Conservation (phyloP, 1,140 invertebrate genomes). For the Ruditapes philippinarum region DNA sequence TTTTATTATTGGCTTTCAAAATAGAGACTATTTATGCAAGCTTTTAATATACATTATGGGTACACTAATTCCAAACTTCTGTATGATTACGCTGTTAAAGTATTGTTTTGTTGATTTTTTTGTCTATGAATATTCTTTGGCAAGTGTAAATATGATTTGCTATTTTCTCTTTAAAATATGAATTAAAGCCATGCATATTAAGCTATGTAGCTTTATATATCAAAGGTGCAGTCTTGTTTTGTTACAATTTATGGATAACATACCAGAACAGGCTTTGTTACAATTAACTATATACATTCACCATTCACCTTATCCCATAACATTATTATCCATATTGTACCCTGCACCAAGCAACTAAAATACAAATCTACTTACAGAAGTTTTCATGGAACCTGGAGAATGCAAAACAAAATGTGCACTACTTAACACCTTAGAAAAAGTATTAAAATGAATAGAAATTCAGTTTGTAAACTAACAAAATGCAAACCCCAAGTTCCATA, state of each 20-base stretch:
- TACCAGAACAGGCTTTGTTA: background rate
- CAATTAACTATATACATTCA: background rate
- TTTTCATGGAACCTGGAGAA: constrained; percentile 65
- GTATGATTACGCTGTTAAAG: no score
- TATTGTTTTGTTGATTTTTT: no score
- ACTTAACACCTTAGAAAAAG: background rate
- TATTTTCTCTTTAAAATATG: no score
- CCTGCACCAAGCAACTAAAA: constrained; percentile 37
- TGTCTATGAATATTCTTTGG: no score
- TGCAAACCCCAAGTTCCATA: constrained; percentile 64
- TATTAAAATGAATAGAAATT: background rate
- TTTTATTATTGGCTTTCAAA: no score
- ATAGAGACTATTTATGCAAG: no score
- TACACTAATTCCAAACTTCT: no score
- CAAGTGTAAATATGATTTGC: no score
- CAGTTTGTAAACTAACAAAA: background rate
- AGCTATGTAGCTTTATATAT: no score
- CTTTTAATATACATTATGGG: no score
- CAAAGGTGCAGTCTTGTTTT: no score
- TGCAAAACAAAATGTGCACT: constrained; percentile 37
- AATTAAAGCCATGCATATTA: no score
- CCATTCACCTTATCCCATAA: background rate
- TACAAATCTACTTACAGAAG: constrained; percentile 59
- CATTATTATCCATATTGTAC: background rate
- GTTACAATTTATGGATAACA: background rate